Evolutionary conservation across 1,140 invertebrate genomes (phyloP).

Genomic region (Dufourea novaeangliae): DNA sequence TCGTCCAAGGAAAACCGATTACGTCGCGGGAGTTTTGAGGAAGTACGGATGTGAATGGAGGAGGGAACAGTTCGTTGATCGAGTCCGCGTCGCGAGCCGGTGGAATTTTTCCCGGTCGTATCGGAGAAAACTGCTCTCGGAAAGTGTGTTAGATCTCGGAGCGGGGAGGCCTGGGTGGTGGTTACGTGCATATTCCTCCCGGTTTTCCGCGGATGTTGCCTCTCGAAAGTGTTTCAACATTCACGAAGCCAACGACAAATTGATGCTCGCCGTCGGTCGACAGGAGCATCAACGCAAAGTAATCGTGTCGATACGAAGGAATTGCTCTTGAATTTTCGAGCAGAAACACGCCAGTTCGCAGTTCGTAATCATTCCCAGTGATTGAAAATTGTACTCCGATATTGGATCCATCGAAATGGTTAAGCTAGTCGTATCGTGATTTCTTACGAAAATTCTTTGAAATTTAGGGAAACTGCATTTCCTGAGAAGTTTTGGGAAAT

Average conservation of each 20-base stretch:
- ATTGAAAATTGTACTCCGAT: too few relatives aligned
- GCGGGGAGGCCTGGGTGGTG: too few relatives aligned
- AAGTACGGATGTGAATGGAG: background rate
- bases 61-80: conserved; percentile 5
- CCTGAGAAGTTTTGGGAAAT: too few relatives aligned
- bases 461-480: too few relatives aligned
- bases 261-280: background rate
- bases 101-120: conserved; percentile 11
- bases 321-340: background rate
- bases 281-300: background rate
- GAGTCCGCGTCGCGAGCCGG: background rate
- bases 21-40: background rate
- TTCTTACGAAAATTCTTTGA: too few relatives aligned
- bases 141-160: conserved; percentile 24
- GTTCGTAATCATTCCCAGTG: too few relatives aligned
- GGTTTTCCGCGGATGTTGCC: background rate
- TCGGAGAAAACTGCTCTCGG: conserved; percentile 19
- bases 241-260: background rate
- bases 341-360: background rate
- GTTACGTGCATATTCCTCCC: conserved; percentile 6
- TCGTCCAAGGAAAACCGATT: background rate
- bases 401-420: too few relatives aligned
- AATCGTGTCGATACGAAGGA: background rate
- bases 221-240: conserved; percentile 21
- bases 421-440: too few relatives aligned